A percentile compares a stretch with the other conserved stretches of the same genome.
These are phyloP conservation scores for Suricata suricatta DNA, from an alignment of 2,113 vertebrate species.

Conservation along the genomic window DNA sequence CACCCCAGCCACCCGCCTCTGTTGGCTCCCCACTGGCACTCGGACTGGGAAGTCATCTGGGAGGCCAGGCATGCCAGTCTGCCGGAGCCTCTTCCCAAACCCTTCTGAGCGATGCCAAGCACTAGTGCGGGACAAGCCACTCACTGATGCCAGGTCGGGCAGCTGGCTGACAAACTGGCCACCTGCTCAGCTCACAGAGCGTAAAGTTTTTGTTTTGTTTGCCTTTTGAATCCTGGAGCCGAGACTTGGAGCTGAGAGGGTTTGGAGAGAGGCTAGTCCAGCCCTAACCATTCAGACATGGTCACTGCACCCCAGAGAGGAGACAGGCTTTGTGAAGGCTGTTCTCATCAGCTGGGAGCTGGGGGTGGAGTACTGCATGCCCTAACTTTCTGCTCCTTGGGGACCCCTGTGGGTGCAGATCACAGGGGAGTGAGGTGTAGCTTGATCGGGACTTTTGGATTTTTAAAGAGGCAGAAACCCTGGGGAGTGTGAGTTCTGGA, in stretches of 20 bases:
- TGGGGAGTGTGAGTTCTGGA: background rate
- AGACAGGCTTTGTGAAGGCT: background rate
- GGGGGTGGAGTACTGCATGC: background rate
- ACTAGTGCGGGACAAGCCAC: background rate
- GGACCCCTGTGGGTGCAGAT: background rate
- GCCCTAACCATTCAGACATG: background rate
- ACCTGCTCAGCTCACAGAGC: constrained; percentile 46
- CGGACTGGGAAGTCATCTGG: constrained; percentile 58
- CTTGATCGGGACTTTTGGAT: background rate
- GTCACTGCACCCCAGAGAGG: background rate
- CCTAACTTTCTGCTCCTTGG: background rate
- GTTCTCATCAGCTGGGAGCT: background rate
- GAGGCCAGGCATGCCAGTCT: constrained; percentile 37
- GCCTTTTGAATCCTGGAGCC: constrained; percentile 31
- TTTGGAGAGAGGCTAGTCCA: background rate
- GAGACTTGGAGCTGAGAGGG: background rate
- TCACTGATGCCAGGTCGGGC: background rate
- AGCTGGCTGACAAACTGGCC: constrained; percentile 57
- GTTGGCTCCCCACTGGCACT: background rate
- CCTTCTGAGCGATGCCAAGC: constrained; percentile 36
- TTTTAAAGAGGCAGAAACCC: background rate
- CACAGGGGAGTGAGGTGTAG: background rate
- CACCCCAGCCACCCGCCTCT: background rate
- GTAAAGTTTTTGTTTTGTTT: constrained; percentile 36
- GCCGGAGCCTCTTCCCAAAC: constrained; percentile 3